Conservation (phyloP, 2,113 vertebrate species). For the Miniopterus natalensis region DNA sequence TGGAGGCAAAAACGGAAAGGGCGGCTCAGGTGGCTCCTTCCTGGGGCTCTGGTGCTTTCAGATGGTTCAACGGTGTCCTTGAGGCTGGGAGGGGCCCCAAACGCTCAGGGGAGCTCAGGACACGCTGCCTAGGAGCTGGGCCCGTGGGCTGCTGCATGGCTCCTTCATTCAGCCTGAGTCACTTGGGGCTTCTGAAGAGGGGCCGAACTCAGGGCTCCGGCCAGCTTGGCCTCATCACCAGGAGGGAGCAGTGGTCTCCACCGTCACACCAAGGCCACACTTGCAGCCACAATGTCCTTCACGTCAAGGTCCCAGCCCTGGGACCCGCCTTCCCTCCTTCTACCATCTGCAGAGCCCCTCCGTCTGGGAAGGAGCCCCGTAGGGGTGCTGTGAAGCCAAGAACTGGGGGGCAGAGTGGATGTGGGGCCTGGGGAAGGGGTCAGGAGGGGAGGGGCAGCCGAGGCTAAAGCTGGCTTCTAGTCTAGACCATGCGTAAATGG, state of each 20-base stretch:
- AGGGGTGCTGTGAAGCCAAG: neutral
- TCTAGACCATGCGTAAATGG: rapidly evolving
- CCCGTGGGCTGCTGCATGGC: rapidly evolving
- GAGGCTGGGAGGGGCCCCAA: neutral
- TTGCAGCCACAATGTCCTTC: rapidly evolving
- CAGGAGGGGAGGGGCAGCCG: neutral
- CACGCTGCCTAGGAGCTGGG: neutral
- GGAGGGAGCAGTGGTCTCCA: too few species aligned
- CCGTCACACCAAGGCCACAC: neutral
- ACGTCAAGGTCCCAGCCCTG: neutral
- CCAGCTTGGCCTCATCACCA: neutral
- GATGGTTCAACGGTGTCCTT: neutral
- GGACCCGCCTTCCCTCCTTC: too few species aligned
- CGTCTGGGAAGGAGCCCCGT: neutral
- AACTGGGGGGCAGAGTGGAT: too few species aligned
- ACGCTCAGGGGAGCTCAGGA: rapidly evolving
- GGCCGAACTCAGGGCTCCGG: neutral
- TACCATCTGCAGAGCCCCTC: too few species aligned
- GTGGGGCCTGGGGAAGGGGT: rapidly evolving
- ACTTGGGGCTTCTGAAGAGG: neutral
- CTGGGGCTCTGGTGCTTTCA: too few species aligned
- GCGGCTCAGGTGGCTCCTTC: neutral
- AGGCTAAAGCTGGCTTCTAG: neutral
- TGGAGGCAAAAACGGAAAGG: rapidly evolving
- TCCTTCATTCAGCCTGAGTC: neutral